phyloP scores from a whole-genome alignment of 2,888 invertebrate species.

The Parasteatoda lunata region DNA sequence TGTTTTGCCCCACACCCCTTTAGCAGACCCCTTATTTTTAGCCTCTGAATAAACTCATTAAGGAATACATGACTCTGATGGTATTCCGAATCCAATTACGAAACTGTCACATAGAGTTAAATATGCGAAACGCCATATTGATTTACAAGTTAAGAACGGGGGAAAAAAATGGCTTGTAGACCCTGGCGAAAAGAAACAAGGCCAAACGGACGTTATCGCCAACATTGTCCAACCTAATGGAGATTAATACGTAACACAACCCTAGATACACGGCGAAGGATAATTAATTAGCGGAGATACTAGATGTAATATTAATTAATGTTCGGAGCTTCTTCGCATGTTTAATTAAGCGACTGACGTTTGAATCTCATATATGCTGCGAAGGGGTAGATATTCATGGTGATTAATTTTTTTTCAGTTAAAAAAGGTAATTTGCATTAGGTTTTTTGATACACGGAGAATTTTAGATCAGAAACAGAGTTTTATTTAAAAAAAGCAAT shows the following conservation, averaged over 20 bases:
- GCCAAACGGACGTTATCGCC: conserved; percentile 14
- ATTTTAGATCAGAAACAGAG: too few relatives aligned
- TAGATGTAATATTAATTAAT: conserved; percentile 47
- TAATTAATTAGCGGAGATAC: conserved; percentile 46
- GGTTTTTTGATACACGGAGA: not conserved
- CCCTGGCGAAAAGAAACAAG: not conserved
- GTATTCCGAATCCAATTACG: not conserved
- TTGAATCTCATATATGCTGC: not conserved
- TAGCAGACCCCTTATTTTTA: not conserved
- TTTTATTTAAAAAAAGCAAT: too few relatives aligned
- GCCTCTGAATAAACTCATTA: not conserved
- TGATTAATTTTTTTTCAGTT: not conserved
- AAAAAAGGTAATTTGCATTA: not conserved
- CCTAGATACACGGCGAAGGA: conserved; percentile 17
- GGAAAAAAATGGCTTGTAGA: not conserved
- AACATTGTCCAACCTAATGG: conserved; percentile 29
- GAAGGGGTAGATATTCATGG: not conserved
- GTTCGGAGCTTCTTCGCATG: conserved; percentile 16
- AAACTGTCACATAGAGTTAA: not conserved
- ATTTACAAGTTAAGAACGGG: not conserved
- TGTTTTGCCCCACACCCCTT: not conserved
- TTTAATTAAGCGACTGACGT: conserved; percentile 22
- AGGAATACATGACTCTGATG: not conserved
- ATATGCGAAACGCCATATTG: not conserved
- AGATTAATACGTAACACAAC: conserved; percentile 25